phyloP scores from a whole-genome alignment of 2,113 vertebrate genomes.

The Gallinago paraguaiae region DNA sequence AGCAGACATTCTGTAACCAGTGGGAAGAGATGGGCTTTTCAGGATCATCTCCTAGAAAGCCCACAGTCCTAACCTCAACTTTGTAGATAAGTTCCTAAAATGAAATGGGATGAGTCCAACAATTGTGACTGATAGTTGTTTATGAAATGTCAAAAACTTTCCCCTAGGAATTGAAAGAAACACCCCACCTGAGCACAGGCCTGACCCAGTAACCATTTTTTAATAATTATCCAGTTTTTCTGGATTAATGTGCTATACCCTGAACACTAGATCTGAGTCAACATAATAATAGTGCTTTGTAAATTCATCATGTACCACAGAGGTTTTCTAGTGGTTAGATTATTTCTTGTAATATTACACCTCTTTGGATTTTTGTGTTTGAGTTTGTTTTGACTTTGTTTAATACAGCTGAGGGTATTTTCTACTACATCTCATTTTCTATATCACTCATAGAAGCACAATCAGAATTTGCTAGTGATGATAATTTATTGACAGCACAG shows the following conservation, averaged over 20 bases:
- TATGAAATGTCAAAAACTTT: background rate
- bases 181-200: background rate
- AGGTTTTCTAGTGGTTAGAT: background rate
- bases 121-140: background rate
- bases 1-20: background rate
- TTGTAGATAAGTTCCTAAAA: background rate
- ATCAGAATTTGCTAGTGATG: background rate
- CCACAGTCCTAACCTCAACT: background rate
- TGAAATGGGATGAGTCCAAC: background rate
- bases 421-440: background rate
- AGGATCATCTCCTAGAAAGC: background rate
- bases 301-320: background rate
- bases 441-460: background rate
- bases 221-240: background rate
- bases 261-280: background rate
- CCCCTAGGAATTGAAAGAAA: background rate
- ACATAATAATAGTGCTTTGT: background rate
- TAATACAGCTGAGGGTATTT: background rate
- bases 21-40: background rate
- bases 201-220: background rate
- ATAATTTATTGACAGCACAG: background rate
- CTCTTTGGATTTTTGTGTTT: background rate
- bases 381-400: background rate
- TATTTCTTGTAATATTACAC: background rate
- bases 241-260: background rate